These are phyloP conservation scores for Falcunculus frontatus DNA, from an alignment of 2,113 vertebrate species.

Conservation along the genomic window DNA sequence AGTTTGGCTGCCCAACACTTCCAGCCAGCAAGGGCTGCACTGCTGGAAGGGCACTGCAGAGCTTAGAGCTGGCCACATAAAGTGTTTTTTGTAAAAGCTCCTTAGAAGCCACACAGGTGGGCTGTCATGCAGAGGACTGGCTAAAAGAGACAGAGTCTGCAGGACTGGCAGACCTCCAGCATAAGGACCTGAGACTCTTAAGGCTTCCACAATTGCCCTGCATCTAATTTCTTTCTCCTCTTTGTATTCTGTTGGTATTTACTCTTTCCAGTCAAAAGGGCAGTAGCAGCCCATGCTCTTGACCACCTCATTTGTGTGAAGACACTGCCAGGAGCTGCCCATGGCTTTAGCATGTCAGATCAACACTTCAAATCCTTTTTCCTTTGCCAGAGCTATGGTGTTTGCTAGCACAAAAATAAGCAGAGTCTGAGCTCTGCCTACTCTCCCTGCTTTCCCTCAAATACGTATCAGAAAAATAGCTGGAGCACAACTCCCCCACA, in stretches of 20 bases:
- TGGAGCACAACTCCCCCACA: slow-evolving; percentile 18
- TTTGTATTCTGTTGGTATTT: neutral
- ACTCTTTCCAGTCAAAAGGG: neutral
- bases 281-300: neutral
- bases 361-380: neutral
- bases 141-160: neutral
- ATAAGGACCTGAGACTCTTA: neutral
- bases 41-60: neutral
- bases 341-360: neutral
- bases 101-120: neutral
- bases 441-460: slow-evolving; percentile 32
- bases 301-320: neutral
- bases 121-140: neutral
- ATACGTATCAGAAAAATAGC: slow-evolving; percentile 23
- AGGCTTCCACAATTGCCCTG: neutral
- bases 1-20: neutral
- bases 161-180: neutral
- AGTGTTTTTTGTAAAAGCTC: neutral
- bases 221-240: neutral
- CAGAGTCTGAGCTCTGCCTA: slow-evolving; percentile 2
- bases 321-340: neutral
- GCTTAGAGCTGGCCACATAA: neutral
- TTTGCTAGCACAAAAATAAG: slow-evolving; percentile 32
- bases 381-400: neutral
- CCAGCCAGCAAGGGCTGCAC: neutral